Evolutionary conservation across 2,797 vertebrate species (phyloP), one percentile per base, ranked within the genome.

Genomic region (Bradypus variegatus): DNA sequence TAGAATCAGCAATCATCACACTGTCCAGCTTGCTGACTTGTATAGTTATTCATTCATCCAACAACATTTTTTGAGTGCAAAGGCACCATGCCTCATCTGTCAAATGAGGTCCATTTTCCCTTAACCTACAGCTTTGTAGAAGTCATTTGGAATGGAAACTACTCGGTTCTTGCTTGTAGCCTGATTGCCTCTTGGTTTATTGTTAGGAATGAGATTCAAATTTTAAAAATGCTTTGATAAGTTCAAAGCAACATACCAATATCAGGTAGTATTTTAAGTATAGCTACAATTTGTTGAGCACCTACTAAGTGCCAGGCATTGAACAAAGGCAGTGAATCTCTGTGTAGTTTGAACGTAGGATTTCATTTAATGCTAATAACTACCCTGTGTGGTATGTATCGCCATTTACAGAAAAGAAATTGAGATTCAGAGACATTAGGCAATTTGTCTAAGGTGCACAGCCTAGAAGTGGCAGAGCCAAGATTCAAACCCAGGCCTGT

Each of bases 121-220:
- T 65, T 75, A 80, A 13, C 45, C 9, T 58, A 21, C 65, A 38
- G 36, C 78, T 50, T 11, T 60, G 48, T 73, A 33, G 38, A 82
- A 77, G 64, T 77, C 90, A 29, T 11, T 27, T 36, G 33, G 62
- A 88, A 92, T 33, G 33, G 62, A 88, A 92, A 87, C 58, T 48
- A 29, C 27, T 73, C 75, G 31, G 36, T 50, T 91, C 84, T 77
- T 91, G 21, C n/a, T 91, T 48, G 3, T 84, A 38, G 11, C 77
- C 78, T 16, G 6, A 48, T 80, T 48, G 76, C 76, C 38, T 81
- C 36, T 67, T 53, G 48, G 50, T 60, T 83, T 70, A 45, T 36
- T 91, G 25, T 84, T 88, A 80, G 80, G 65, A 88, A 38, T 58
- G 83, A 90, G 82, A 88, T 69, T 92, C 45, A 58, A 38, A 80